Evolutionary conservation across 2,113 vertebrate species (phyloP).

Genomic region (Ageneiosus marmoratus): DNA sequence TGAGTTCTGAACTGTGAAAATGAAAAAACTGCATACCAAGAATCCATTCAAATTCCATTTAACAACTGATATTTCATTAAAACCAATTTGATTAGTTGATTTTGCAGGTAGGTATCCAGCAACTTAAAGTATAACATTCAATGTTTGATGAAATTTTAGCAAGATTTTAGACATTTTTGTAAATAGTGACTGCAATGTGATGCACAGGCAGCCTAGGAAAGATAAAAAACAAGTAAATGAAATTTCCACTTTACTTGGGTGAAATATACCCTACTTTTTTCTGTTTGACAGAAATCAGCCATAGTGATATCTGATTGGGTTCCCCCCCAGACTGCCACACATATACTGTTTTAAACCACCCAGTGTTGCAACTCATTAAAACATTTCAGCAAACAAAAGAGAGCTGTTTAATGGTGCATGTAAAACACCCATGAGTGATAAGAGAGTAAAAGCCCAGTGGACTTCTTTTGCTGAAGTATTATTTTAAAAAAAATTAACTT

Average conservation of each 20-base stretch:
- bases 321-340: constrained; percentile 3
- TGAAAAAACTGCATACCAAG: background rate
- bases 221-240: background rate
- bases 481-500: background rate
- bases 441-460: constrained; percentile 8
- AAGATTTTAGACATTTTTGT: background rate
- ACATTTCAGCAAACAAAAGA: background rate
- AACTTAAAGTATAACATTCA: background rate
- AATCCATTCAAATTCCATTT: background rate
- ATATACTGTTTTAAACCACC: background rate
- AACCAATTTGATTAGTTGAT: background rate
- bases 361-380: background rate
- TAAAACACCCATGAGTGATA: background rate
- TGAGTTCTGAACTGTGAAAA: background rate
- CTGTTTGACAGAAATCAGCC: background rate
- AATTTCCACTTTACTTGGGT: background rate
- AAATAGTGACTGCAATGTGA: background rate
- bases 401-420: background rate
- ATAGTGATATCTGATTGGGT: background rate
- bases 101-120: background rate
- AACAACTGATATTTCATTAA: background rate
- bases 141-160: background rate
- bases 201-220: background rate
- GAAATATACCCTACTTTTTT: background rate
- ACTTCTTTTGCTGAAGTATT: constrained; percentile 32